These are phyloP conservation scores for Ceramica pisi DNA, from an alignment of 2,888 invertebrate species.

Conservation along the genomic window DNA sequence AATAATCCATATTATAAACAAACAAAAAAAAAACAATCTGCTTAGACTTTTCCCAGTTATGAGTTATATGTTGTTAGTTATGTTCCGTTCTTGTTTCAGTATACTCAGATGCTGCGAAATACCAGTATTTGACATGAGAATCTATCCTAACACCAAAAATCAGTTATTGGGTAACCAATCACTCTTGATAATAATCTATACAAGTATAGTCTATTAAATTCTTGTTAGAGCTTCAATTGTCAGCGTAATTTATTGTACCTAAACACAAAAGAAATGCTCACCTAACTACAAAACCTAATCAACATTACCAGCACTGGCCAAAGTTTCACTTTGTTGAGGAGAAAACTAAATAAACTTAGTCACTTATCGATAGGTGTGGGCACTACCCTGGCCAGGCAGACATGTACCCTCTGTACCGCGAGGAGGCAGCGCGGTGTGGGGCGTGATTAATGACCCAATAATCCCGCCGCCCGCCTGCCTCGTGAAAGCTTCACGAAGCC, in stretches of 20 bases:
- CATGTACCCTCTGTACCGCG: constrained; percentile 56
- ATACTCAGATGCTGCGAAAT: no score
- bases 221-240: not conserved
- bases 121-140: no score
- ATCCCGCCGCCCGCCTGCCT: constrained; percentile 84
- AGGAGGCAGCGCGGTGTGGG: constrained; percentile 74
- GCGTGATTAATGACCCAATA: constrained; percentile 90
- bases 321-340: constrained; percentile 26
- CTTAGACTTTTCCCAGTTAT: no score
- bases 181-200: not conserved
- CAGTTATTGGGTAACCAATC: no score
- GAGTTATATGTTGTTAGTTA: no score
- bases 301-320: not conserved
- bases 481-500: constrained; percentile 89
- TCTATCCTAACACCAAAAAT: no score
- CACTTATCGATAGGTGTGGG: constrained; percentile 69
- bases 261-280: not conserved
- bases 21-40: no score
- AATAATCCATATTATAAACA: not conserved
- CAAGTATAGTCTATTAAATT: not conserved
- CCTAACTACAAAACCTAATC: constrained; percentile 17
- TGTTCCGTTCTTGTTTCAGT: no score
- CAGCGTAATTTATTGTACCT: not conserved
- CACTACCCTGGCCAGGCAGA: constrained; percentile 60
- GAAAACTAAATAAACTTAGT: constrained; percentile 42